A percentile compares a stretch with the other conserved stretches of the same genome.
Evolutionary conservation across 2,797 vertebrate species (phyloP).

Genomic region (Macrochelys suwanniensis): DNA sequence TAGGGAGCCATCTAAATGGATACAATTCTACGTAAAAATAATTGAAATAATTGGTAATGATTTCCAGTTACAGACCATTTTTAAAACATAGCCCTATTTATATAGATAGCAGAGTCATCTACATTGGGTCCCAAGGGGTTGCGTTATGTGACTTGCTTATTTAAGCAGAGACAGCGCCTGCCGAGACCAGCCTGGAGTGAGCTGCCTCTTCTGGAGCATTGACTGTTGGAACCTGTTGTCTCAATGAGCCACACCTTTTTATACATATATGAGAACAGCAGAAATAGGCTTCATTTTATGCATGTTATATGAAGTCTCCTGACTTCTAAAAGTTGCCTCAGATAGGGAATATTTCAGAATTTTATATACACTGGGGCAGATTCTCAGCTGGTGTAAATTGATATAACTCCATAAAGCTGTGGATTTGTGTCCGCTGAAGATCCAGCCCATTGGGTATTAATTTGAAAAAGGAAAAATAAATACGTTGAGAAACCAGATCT

Average conservation of each 20-base stretch:
- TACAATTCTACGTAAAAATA: neutral
- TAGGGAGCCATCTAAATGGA: neutral
- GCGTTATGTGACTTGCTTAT: neutral
- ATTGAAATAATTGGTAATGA: neutral
- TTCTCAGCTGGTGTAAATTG: neutral
- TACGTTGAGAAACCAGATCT: neutral
- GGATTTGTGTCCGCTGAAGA: rapidly evolving
- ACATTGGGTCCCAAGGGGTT: neutral
- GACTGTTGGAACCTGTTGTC: neutral
- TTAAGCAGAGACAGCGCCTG: neutral
- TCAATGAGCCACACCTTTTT: neutral
- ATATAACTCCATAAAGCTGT: neutral
- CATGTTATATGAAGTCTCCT: neutral
- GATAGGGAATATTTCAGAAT: neutral
- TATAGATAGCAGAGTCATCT: neutral
- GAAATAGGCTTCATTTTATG: neutral
- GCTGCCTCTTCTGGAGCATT: neutral
- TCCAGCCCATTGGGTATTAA: neutral
- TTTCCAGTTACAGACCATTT: neutral
- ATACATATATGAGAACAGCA: neutral
- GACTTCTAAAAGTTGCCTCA: neutral
- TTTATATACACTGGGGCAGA: neutral
- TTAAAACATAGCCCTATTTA: neutral
- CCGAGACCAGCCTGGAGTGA: neutral
- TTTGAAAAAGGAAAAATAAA: neutral